Conservation (phyloP, 1,140 invertebrate species). For the Psilanteris sp. region DNA sequence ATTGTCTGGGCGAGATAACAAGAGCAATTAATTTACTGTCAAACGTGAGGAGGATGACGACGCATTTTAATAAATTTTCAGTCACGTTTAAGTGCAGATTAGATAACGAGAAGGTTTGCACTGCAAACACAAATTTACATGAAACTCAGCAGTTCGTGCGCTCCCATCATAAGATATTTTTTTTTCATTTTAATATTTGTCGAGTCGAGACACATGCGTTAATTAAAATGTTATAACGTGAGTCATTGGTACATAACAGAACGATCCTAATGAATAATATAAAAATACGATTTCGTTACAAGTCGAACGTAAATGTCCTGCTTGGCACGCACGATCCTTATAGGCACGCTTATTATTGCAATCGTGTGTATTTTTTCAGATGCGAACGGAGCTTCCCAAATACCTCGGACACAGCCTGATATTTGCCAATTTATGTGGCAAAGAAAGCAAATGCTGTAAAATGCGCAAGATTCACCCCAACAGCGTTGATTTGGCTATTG, state of each 20-base stretch:
- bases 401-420: conserved; percentile 58
- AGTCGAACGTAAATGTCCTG: too few species aligned
- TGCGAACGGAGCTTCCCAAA: conserved; percentile 43
- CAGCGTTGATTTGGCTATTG: conserved; percentile 77
- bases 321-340: too few species aligned
- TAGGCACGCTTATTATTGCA: too few species aligned
- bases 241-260: too few species aligned
- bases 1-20: conserved; percentile 60
- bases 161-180: conserved; percentile 60
- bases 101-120: conserved; percentile 64
- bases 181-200: conserved; percentile 40
- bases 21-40: conserved; percentile 66
- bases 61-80: conserved; percentile 70
- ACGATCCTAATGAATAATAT: too few species aligned
- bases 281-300: too few species aligned
- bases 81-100: conserved; percentile 69
- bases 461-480: conserved; percentile 73
- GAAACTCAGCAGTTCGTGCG: conserved; percentile 66
- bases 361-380: too few species aligned
- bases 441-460: conserved; percentile 38
- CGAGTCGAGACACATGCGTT: conserved; percentile 10
- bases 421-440: conserved; percentile 21
- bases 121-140: conserved; percentile 70
- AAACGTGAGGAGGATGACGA: conserved; percentile 62
- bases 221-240: conserved; percentile 21